Conservation (phyloP, 2,797 vertebrate genomes). For the Balearica regulorum region DNA sequence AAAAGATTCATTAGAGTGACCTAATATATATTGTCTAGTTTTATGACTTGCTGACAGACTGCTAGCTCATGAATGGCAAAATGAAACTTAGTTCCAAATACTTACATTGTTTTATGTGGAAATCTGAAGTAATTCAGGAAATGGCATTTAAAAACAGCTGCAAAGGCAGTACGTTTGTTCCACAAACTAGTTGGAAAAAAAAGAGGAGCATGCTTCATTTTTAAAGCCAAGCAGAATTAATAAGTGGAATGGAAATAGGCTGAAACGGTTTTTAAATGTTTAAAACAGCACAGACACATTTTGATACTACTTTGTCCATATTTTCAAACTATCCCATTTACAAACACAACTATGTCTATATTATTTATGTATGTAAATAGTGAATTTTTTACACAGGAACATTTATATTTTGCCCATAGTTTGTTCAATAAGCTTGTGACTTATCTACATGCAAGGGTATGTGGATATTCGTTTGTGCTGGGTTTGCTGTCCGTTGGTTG, state of each 20-base stretch:
- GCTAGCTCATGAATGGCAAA: not conserved
- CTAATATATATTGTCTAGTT: not conserved
- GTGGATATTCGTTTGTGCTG: not conserved
- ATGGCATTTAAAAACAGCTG: not conserved
- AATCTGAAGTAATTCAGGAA: slow-evolving; percentile 2
- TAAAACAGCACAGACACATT: not conserved
- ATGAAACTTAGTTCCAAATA: not conserved
- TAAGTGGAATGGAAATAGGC: not conserved
- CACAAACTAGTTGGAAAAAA: not conserved
- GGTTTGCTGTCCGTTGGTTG: not conserved
- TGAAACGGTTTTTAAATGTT: not conserved
- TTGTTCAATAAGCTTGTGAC: not conserved
- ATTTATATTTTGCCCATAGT: not conserved
- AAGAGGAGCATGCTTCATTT: not conserved
- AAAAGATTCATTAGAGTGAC: not conserved
- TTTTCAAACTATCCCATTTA: not conserved
- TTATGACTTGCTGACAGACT: slow-evolving; percentile 25
- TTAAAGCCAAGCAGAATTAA: not conserved
- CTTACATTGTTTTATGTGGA: not conserved
- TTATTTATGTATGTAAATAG: not conserved
- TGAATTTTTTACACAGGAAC: not conserved
- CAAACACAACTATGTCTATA: rapidly evolving
- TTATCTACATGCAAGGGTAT: not conserved
- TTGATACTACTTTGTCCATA: not conserved
- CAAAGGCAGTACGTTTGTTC: not conserved